A percentile compares a stretch with the other conserved stretches of the same genome.
phyloP scores from a whole-genome alignment of 1,140 invertebrate species.

The Megathymus violae region DNA sequence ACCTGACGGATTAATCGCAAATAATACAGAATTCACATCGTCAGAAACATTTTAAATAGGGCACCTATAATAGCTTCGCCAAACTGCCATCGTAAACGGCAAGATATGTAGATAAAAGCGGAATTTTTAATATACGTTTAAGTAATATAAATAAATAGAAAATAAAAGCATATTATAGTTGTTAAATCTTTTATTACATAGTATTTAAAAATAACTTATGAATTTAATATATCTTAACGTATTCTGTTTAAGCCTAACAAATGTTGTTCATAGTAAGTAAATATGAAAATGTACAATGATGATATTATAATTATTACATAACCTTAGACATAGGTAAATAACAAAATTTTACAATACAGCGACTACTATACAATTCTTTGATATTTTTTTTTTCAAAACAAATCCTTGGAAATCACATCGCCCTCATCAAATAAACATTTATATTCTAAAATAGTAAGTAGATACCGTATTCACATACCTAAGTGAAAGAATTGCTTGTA shows the following conservation, averaged over 20 bases:
- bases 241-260: constrained; percentile 51
- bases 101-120: no score
- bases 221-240: constrained; percentile 46
- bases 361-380: background rate
- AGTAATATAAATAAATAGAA: constrained; percentile 8
- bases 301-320: constrained; percentile 6
- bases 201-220: constrained; percentile 69
- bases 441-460: background rate
- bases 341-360: constrained; percentile 9
- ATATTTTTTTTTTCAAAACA: background rate
- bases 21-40: no score
- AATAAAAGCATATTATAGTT: no score
- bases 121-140: no score
- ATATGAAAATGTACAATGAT: constrained; percentile 49
- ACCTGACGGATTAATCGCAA: no score
- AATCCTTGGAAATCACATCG: no score
- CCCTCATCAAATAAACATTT: background rate
- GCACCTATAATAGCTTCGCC: no score
- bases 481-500: background rate
- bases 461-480: background rate
- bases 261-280: constrained; percentile 69
- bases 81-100: no score
- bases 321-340: constrained; percentile 8
- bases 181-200: constrained; percentile 64
- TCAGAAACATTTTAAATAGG: no score